Evolutionary conservation across 2,888 invertebrate species (phyloP).

Genomic region (Cotesia congregata): DNA sequence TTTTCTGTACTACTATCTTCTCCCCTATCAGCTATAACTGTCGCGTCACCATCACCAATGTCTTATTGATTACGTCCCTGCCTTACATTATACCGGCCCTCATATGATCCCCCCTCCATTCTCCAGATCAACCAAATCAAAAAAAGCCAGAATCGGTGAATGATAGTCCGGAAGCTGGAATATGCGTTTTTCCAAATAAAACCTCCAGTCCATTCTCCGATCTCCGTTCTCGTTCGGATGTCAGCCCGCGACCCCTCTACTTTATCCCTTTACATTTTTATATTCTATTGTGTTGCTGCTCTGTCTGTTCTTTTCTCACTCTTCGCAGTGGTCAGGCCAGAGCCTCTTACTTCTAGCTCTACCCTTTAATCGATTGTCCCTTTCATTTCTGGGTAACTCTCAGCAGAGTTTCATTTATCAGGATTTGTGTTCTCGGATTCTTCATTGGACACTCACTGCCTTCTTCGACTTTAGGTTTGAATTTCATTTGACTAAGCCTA

Average conservation of each 20-base stretch:
- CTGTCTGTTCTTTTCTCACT: neutral
- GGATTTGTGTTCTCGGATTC: too few species aligned
- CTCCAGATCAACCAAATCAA: slow-evolving; percentile 21
- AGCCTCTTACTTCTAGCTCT: too few species aligned
- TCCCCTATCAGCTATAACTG: slow-evolving; percentile 66
- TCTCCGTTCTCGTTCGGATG: neutral
- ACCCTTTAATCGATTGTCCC: too few species aligned
- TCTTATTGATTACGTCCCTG: slow-evolving; percentile 67
- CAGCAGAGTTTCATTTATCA: too few species aligned
- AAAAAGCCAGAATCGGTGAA: slow-evolving; percentile 42
- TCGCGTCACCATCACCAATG: slow-evolving; percentile 70
- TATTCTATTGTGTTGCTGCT: slow-evolving; percentile 8
- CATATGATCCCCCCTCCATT: slow-evolving; percentile 18
- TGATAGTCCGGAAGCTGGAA: slow-evolving; percentile 61
- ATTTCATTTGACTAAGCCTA: too few species aligned
- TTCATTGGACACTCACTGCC: too few species aligned
- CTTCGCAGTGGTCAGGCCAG: too few species aligned
- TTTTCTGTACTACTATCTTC: slow-evolving; percentile 12
- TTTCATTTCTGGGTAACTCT: too few species aligned
- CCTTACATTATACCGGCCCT: slow-evolving; percentile 11
- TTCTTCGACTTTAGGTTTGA: too few species aligned
- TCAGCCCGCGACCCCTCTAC: neutral
- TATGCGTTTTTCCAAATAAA: slow-evolving; percentile 54
- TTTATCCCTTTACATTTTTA: neutral
- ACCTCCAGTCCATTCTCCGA: neutral